Conservation (phyloP, 2,888 invertebrate species). For the Eremobia ochroleuca region DNA sequence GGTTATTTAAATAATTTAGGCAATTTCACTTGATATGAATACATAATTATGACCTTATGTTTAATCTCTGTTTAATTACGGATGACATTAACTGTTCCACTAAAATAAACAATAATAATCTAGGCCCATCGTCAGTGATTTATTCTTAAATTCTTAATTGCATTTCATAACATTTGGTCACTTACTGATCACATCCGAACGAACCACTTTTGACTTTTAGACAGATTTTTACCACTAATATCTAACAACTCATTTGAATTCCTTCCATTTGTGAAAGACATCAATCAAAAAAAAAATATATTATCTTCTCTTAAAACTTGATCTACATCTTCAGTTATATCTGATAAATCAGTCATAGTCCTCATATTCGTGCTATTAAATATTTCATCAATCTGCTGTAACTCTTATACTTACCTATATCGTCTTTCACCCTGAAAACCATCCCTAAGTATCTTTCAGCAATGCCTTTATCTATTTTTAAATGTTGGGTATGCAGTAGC, state of each 20-base stretch:
- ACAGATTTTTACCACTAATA: background rate
- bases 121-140: background rate
- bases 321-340: background rate
- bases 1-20: conserved; percentile 18
- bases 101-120: conserved; percentile 14
- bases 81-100: background rate
- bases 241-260: background rate
- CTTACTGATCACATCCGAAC: background rate
- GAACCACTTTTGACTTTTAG: background rate
- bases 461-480: background rate
- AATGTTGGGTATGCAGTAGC: background rate
- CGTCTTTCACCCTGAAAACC: background rate
- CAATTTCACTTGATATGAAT: conserved; percentile 18
- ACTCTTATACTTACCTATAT: background rate
- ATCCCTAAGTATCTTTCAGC: background rate
- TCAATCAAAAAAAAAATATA: too few species aligned
- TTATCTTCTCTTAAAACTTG: background rate
- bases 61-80: conserved; percentile 12
- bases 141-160: background rate
- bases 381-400: background rate
- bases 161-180: background rate
- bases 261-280: background rate
- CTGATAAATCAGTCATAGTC: background rate
- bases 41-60: conserved; percentile 15
- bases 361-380: background rate